Conservation (phyloP, 2,888 invertebrate genomes). For the Chrysodeixis includens region DNA sequence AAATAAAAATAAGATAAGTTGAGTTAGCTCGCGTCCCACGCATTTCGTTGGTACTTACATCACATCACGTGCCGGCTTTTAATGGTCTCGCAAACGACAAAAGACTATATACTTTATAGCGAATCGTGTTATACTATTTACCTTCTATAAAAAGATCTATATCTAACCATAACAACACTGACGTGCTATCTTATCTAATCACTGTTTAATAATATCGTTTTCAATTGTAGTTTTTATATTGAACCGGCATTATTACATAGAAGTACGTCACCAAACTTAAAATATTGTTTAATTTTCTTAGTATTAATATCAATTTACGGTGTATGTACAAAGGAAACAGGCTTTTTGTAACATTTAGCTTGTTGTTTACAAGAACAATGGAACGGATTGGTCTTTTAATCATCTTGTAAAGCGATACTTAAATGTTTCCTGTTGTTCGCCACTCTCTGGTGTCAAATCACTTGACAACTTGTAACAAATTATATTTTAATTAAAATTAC, state of each 20-base stretch:
- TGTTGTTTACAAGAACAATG: conserved; percentile 2
- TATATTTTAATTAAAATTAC: background rate
- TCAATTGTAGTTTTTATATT: background rate
- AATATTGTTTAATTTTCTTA: no score
- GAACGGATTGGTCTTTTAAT: conserved; percentile 4
- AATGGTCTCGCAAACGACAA: background rate
- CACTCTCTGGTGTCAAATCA: conserved; percentile 4
- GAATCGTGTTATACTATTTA: no score
- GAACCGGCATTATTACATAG: background rate
- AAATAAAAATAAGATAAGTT: conserved; percentile 4
- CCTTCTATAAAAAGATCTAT: background rate
- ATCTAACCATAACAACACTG: background rate
- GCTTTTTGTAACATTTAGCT: background rate
- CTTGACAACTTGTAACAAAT: background rate
- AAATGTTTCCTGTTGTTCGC: conserved; percentile 1
- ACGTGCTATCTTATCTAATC: background rate
- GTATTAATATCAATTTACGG: no score
- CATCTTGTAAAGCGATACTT: conserved; percentile 4
- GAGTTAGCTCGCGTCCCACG: background rate
- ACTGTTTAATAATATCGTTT: background rate
- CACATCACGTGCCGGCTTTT: conserved; percentile 3
- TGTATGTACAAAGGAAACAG: background rate
- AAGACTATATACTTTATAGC: background rate
- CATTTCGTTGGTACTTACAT: conserved; percentile 1
- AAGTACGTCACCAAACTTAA: no score